Evolutionary conservation across 2,888 invertebrate species (phyloP).

Genomic region (Pammene fasciana): DNA sequence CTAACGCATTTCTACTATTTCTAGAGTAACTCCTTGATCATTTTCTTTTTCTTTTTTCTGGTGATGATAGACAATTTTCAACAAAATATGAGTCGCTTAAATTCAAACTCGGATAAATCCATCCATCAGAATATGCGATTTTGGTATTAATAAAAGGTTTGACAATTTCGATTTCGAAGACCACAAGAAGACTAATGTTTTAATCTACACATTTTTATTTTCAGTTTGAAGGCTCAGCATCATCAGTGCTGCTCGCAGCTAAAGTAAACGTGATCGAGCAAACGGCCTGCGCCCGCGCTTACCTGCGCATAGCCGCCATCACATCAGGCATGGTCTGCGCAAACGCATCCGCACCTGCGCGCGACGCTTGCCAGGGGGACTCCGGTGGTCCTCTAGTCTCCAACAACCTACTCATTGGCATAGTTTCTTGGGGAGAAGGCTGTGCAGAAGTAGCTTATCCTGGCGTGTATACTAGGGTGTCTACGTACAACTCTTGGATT

Average conservation of each 20-base stretch:
- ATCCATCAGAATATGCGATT: too few species aligned
- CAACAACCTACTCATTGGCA: conserved; percentile 72
- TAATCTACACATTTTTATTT: conserved; percentile 36
- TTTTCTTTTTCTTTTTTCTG: too few species aligned
- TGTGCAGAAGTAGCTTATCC: conserved; percentile 80
- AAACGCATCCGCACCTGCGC: conserved; percentile 56
- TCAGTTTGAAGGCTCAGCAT: conserved; percentile 66
- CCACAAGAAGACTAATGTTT: neutral
- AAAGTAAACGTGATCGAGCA: conserved; percentile 69
- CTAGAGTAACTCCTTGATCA: too few species aligned
- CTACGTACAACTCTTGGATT: conserved; percentile 69
- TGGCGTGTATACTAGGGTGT: conserved; percentile 83
- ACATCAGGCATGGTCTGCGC: conserved; percentile 76
- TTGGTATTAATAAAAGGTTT: too few species aligned
- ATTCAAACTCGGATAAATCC: too few species aligned
- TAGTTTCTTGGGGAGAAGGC: conserved; percentile 84
- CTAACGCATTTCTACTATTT: too few species aligned
- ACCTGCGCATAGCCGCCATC: conserved; percentile 62
- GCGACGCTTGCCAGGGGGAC: conserved; percentile 82
- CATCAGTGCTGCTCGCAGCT: conserved; percentile 65
- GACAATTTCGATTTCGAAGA: too few species aligned
- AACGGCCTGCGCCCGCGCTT: conserved; percentile 64
- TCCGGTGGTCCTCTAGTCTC: conserved; percentile 85
- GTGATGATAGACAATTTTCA: too few species aligned
- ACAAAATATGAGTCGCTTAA: too few species aligned